Percentiles rank a stretch among this genome's conserved stretches.
Evolutionary conservation across 2,888 invertebrate species (phyloP).

Genomic region (Nebria salina): DNA sequence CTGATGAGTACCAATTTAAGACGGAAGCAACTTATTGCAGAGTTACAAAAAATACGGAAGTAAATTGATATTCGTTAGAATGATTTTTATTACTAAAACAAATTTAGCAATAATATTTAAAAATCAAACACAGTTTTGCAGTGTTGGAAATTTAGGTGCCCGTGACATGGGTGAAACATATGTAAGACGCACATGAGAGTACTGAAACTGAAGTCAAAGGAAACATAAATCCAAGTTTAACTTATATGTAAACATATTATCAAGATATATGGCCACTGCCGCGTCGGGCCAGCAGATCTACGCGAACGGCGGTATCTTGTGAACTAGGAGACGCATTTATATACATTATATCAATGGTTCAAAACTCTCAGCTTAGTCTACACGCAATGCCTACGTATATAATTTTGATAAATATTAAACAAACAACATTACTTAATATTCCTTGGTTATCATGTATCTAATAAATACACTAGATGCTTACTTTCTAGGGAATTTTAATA

Average conservation of each 20-base stretch:
- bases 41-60: no score
- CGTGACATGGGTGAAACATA: background rate
- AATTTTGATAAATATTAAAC: background rate
- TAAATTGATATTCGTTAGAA: no score
- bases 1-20: no score
- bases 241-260: constrained; percentile 46
- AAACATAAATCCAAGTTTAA: constrained; percentile 46
- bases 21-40: no score
- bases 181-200: constrained; percentile 1
- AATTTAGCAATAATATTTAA: background rate
- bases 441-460: background rate
- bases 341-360: constrained; percentile 43
- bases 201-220: constrained; percentile 38
- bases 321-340: constrained; percentile 44
- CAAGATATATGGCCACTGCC: constrained; percentile 35
- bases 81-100: no score
- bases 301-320: constrained; percentile 13
- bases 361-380: constrained; percentile 18
- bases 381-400: background rate
- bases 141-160: background rate
- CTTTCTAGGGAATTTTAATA: background rate
- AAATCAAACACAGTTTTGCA: background rate
- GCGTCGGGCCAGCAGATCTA: constrained; percentile 3
- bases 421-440: background rate
- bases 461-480: background rate